Evolutionary conservation across 2,888 invertebrate species (phyloP).

Genomic region (Portevinia maculata): DNA sequence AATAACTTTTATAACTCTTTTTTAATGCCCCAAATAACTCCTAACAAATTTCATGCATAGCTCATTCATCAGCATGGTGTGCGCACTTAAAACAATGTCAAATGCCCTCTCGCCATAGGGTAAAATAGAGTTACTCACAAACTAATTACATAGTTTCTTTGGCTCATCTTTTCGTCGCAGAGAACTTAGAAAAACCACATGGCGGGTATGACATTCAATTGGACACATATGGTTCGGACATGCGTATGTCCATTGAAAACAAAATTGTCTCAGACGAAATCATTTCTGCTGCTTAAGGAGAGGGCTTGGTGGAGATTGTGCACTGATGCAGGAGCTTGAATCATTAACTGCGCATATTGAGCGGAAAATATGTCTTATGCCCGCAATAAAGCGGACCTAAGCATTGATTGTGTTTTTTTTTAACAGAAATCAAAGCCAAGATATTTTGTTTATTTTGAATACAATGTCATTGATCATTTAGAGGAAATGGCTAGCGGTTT

Average conservation of each 20-base stretch:
- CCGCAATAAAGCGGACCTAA: constrained; percentile 41
- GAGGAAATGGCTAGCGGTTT: constrained; percentile 13
- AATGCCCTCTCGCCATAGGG: no score
- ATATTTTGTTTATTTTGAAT: neutral
- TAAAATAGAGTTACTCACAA: no score
- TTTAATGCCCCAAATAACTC: no score
- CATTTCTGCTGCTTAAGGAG: neutral
- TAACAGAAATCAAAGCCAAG: neutral
- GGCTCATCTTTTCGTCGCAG: neutral
- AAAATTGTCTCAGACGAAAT: constrained; percentile 16
- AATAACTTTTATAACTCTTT: no score
- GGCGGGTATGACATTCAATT: constrained; percentile 9
- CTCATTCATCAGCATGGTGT: no score
- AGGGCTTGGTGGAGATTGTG: constrained; percentile 39
- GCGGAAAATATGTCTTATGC: constrained; percentile 61
- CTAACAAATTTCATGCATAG: no score
- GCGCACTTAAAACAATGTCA: no score
- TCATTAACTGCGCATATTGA: constrained; percentile 66
- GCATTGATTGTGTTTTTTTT: constrained; percentile 13
- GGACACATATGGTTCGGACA: constrained; percentile 47
- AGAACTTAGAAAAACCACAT: neutral
- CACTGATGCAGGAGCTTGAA: constrained; percentile 50
- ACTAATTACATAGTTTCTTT: no score
- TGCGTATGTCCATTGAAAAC: constrained; percentile 36
- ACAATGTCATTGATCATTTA: constrained; percentile 4